phyloP scores from a whole-genome alignment of 2,113 vertebrate species.

The Alethe diademata region DNA sequence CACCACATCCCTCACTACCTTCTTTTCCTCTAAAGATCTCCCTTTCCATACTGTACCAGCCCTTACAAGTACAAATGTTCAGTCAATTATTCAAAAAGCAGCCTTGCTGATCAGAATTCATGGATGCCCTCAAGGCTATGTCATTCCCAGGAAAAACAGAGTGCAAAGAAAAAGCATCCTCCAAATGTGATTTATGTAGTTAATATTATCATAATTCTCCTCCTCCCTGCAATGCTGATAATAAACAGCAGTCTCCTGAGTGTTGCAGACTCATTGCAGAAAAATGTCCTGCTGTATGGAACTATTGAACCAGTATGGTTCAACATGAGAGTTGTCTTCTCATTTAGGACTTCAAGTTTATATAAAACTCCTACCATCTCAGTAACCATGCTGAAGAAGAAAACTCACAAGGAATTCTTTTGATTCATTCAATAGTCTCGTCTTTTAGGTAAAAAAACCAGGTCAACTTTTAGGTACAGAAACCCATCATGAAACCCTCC shows the following conservation, averaged over 20 bases:
- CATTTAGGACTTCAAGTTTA: background rate
- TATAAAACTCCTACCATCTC: background rate
- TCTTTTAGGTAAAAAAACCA: background rate
- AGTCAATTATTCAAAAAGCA: constrained; percentile 30
- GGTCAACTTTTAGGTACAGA: background rate
- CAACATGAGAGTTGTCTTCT: background rate
- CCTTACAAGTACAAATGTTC: constrained; percentile 16
- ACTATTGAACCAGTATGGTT: background rate
- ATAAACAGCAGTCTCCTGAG: constrained; percentile 41
- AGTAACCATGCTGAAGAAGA: background rate
- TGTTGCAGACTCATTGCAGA: constrained; percentile 7
- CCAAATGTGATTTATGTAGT: background rate
- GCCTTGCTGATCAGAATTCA: constrained; percentile 40
- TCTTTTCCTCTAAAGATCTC: background rate
- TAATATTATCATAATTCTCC: background rate
- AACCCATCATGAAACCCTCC: background rate
- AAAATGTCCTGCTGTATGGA: background rate
- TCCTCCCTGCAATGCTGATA: constrained; percentile 12
- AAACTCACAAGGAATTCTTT: background rate
- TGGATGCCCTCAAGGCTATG: background rate
- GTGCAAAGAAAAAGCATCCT: constrained; percentile 26
- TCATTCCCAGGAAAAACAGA: constrained; percentile 5
- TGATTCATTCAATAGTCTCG: background rate
- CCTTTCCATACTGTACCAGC: background rate
- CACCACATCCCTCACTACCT: background rate